These are phyloP conservation scores for Rhynchomys soricoides DNA, from an alignment of 2,113 vertebrate species.

Conservation along the genomic window DNA sequence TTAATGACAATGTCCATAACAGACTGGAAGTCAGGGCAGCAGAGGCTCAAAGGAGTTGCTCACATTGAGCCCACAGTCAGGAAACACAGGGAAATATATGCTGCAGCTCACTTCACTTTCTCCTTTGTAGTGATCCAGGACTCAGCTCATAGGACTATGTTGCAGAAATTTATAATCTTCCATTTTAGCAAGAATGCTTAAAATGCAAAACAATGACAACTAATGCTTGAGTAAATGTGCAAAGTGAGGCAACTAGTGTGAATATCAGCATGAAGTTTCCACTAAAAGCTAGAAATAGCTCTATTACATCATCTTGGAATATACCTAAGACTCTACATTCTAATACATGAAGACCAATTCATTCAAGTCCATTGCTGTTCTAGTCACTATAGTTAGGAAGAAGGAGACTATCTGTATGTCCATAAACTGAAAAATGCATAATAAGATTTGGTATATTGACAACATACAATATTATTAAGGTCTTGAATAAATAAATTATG, in stretches of 20 bases:
- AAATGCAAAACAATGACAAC: neutral
- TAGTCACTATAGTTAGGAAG: neutral
- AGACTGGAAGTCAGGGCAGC: neutral
- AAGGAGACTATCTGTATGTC: neutral
- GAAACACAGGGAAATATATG: neutral
- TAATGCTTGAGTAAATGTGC: neutral
- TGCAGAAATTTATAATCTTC: no score
- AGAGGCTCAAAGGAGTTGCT: no score
- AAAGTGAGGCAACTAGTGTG: neutral
- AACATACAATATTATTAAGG: neutral
- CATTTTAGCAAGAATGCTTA: neutral
- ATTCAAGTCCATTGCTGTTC: neutral
- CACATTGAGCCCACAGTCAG: no score
- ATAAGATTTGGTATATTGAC: neutral
- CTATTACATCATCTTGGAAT: neutral
- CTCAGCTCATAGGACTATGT: neutral
- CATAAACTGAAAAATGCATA: neutral
- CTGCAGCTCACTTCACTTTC: neutral
- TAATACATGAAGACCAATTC: neutral
- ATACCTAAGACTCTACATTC: neutral
- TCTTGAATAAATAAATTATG: neutral
- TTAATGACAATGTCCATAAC: neutral
- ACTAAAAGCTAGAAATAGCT: neutral
- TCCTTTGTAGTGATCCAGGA: neutral
- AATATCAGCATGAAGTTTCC: neutral